These are phyloP conservation scores for Drosophila bifasciata DNA, from an alignment of 1,140 invertebrate genomes.

Conservation along the genomic window DNA sequence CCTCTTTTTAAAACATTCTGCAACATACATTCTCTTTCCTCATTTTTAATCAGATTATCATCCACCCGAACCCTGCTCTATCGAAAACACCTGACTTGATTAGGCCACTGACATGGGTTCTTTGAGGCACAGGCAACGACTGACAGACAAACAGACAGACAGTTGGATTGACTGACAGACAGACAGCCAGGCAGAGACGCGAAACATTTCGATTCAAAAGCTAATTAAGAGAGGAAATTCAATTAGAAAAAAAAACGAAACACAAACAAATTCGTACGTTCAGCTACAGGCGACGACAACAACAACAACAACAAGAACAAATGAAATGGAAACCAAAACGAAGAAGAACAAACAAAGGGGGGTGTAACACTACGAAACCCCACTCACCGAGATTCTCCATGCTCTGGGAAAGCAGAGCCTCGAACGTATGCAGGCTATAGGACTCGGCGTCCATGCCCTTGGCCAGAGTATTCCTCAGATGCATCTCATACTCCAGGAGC, in stretches of 20 bases:
- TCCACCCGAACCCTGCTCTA: slow-evolving; percentile 25
- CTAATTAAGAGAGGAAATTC: slow-evolving; percentile 53
- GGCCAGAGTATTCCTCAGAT: slow-evolving; percentile 95
- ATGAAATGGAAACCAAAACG: slow-evolving; percentile 19
- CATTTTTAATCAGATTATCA: slow-evolving; percentile 71
- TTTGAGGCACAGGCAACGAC: not conserved
- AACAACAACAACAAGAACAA: slow-evolving; percentile 4
- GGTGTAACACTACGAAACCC: not conserved
- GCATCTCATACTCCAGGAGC: slow-evolving; percentile 97
- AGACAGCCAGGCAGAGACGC: slow-evolving; percentile 19
- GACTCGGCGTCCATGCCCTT: slow-evolving; percentile 98
- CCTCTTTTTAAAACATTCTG: slow-evolving; percentile 12
- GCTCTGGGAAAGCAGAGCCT: slow-evolving; percentile 95
- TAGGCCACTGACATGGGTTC: slow-evolving; percentile 64
- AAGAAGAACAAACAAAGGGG: slow-evolving; percentile 5
- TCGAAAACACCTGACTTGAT: slow-evolving; percentile 56
- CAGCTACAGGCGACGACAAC: slow-evolving; percentile 42
- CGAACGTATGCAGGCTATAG: slow-evolving; percentile 96
- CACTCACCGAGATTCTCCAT: slow-evolving; percentile 96
- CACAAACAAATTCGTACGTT: slow-evolving; percentile 26
- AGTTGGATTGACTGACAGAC: slow-evolving; percentile 18
- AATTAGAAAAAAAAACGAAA: slow-evolving; percentile 44
- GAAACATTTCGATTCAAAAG: slow-evolving; percentile 30
- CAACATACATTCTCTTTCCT: slow-evolving; percentile 17
- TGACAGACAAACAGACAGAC: slow-evolving; percentile 4